These are phyloP conservation scores for Peromyscus eremicus DNA, from an alignment of 2,797 vertebrate species.

Conservation along the genomic window DNA sequence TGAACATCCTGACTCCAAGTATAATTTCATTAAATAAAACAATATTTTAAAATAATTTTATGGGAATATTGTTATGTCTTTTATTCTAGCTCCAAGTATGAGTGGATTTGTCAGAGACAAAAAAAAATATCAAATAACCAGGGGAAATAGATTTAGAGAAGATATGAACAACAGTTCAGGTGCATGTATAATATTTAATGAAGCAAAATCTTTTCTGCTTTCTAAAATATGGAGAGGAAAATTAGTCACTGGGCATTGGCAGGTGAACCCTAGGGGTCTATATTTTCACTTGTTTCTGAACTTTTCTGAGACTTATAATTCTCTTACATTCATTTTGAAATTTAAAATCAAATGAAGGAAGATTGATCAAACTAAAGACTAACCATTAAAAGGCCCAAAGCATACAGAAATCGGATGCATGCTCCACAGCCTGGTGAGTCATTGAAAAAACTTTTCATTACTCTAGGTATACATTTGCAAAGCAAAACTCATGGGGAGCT, in stretches of 20 bases:
- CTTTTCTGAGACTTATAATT: not conserved
- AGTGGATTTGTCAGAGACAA: not conserved
- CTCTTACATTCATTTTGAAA: slow-evolving; percentile 18
- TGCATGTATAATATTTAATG: slow-evolving; percentile 4
- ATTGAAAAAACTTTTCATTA: not conserved
- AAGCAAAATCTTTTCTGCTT: slow-evolving; percentile 4
- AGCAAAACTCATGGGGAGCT: not conserved
- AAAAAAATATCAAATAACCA: slow-evolving; percentile 33
- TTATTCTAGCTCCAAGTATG: not conserved
- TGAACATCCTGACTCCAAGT: not conserved
- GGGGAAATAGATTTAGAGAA: not conserved
- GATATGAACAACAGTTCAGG: not conserved
- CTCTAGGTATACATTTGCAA: not conserved
- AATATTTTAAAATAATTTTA: slow-evolving; percentile 19
- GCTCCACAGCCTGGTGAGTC: not conserved
- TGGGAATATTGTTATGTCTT: slow-evolving; percentile 7
- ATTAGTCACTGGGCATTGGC: not conserved
- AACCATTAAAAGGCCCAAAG: not conserved
- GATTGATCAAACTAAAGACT: not conserved
- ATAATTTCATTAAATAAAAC: not conserved
- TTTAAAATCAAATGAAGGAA: slow-evolving; percentile 53
- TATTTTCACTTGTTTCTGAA: slow-evolving; percentile 42
- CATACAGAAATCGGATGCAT: not conserved
- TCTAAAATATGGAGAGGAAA: not conserved
- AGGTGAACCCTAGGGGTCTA: not conserved